Evolutionary conservation across 2,113 vertebrate species (phyloP).

Genomic region (Corapipo altera): DNA sequence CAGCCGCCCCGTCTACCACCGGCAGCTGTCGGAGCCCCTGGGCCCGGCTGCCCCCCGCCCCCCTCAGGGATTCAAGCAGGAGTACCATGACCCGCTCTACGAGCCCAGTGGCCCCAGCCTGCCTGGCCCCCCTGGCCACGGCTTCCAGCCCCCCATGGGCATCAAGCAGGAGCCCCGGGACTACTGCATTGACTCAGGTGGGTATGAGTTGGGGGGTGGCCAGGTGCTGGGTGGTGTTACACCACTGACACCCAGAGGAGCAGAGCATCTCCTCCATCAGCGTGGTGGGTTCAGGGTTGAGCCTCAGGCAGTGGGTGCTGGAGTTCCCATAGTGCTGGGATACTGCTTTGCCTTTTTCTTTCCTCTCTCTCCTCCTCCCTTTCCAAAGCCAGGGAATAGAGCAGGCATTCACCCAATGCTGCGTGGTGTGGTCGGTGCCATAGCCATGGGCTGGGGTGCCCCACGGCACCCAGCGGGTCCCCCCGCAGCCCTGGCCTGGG

Average conservation of each 20-base stretch:
- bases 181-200: constrained; percentile 96
- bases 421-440: rapidly evolving
- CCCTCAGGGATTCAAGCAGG: constrained; percentile 92
- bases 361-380: neutral
- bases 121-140: constrained; percentile 71
- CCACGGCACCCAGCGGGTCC: rapidly evolving
- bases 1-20: constrained; percentile 86
- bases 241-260: neutral
- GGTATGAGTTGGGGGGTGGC: neutral
- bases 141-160: constrained; percentile 87
- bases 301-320: rapidly evolving
- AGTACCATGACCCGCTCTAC: constrained; percentile 88
- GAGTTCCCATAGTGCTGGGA: rapidly evolving
- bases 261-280: neutral
- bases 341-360: neutral
- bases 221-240: rapidly evolving
- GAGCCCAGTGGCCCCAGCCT: constrained; percentile 84
- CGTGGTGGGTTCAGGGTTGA: rapidly evolving
- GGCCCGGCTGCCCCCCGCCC: constrained; percentile 77
- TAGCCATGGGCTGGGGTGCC: neutral
- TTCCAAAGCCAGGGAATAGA: neutral
- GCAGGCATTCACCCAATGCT: rapidly evolving
- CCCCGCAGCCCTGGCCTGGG: neutral
- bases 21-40: constrained; percentile 92
- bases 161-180: constrained; percentile 96